These are phyloP conservation scores for Protodeltote pygarga DNA, from an alignment of 2,888 invertebrate species.

Conservation along the genomic window DNA sequence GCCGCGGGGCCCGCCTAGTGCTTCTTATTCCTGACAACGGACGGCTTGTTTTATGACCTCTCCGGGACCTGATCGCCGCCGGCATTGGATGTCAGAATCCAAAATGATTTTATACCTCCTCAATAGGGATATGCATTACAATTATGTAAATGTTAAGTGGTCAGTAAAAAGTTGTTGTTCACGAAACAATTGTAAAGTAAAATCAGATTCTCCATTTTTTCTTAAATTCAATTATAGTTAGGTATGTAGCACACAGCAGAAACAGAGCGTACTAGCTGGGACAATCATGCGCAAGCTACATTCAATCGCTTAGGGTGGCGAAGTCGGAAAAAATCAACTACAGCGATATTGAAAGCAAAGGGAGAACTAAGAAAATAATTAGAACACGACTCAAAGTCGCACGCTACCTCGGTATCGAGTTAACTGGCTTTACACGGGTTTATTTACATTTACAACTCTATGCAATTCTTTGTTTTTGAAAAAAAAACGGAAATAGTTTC, in stretches of 20 bases:
- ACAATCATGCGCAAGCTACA: neutral
- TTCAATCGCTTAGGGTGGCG: neutral
- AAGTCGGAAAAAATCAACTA: neutral
- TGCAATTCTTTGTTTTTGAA: too few species aligned
- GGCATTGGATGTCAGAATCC: slow-evolving; percentile 30
- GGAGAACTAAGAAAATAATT: neutral
- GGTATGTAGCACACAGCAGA: too few species aligned
- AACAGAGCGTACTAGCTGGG: neutral
- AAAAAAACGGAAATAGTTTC: too few species aligned
- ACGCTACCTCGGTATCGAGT: neutral
- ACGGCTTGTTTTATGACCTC: slow-evolving; percentile 44
- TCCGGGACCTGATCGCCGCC: slow-evolving; percentile 42
- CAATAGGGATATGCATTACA: slow-evolving; percentile 13
- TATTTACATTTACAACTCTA: too few species aligned
- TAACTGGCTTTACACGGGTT: neutral
- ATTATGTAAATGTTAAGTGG: slow-evolving; percentile 20
- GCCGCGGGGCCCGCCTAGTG: slow-evolving; percentile 31
- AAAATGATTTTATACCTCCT: slow-evolving; percentile 35
- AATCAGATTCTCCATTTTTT: neutral
- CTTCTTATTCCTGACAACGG: slow-evolving; percentile 40
- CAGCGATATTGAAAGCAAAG: neutral
- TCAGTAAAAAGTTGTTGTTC: too few species aligned
- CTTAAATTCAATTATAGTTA: neutral
- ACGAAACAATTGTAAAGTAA: too few species aligned
- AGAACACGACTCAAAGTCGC: neutral